Percentiles rank a stretch among this genome's conserved stretches.
phyloP scores from a whole-genome alignment of 2,113 vertebrate species.

The Canis aureus region DNA sequence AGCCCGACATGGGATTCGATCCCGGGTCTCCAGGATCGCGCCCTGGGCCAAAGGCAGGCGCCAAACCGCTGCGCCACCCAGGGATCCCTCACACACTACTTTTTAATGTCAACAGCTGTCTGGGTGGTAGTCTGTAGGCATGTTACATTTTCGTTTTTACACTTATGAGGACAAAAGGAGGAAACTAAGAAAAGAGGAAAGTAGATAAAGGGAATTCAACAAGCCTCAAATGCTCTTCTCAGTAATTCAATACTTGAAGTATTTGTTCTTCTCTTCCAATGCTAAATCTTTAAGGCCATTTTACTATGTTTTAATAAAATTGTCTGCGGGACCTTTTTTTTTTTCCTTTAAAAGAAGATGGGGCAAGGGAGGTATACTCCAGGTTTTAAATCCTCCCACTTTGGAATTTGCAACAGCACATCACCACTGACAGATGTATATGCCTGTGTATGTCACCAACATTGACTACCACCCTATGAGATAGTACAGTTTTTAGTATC shows the following conservation, averaged over 20 bases:
- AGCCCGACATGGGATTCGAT: no score
- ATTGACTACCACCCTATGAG: not conserved
- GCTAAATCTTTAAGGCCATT: not conserved
- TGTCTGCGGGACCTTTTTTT: not conserved
- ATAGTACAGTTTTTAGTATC: not conserved
- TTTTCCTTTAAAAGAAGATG: not conserved
- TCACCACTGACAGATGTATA: not conserved
- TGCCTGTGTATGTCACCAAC: not conserved
- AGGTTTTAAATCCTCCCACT: not conserved
- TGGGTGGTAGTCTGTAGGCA: not conserved
- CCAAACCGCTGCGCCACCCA: no score
- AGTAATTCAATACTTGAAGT: slow-evolving; percentile 13
- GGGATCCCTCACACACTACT: not conserved
- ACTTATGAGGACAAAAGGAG: not conserved
- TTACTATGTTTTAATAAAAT: slow-evolving; percentile 27
- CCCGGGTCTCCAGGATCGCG: no score
- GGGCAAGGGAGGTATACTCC: not conserved
- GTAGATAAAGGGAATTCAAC: not conserved
- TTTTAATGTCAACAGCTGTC: not conserved
- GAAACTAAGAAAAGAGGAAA: not conserved
- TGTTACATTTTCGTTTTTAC: slow-evolving; percentile 39
- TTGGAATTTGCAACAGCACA: not conserved
- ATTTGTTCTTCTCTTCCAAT: not conserved
- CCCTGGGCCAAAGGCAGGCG: no score
- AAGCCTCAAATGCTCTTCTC: not conserved